Conservation (phyloP, 2,113 vertebrate species). For the Delphinapterus leucas region DNA sequence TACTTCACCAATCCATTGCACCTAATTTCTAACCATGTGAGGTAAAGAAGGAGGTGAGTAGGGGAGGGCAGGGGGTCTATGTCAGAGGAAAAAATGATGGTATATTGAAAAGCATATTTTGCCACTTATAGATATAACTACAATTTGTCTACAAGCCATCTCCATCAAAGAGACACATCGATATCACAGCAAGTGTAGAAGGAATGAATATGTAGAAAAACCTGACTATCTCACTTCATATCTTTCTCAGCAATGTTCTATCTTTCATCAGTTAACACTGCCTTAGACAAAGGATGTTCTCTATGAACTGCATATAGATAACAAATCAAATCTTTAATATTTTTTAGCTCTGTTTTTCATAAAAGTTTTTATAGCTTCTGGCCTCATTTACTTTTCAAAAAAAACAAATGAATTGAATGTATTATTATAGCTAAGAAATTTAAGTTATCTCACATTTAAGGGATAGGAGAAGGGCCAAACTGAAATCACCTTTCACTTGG, state of each 20-base stretch:
- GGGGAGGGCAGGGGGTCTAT: not conserved
- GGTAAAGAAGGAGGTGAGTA: not conserved
- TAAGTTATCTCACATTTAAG: constrained; percentile 42
- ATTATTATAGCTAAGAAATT: constrained; percentile 51
- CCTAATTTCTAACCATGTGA: constrained; percentile 45
- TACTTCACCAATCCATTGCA: constrained; percentile 45
- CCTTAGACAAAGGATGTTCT: constrained; percentile 32
- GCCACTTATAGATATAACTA: constrained; percentile 46
- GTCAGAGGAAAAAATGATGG: constrained; percentile 25
- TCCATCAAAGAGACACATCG: constrained; percentile 36
- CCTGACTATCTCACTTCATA: constrained; percentile 43
- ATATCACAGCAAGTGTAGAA: constrained; percentile 48
- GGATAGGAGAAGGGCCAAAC: constrained; percentile 57
- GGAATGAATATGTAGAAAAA: constrained; percentile 63
- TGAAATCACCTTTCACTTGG: constrained; percentile 8
- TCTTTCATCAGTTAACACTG: constrained; percentile 59
- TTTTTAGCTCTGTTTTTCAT: constrained; percentile 41
- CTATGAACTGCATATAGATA: constrained; percentile 19
- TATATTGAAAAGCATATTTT: constrained; percentile 55
- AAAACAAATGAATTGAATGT: constrained; percentile 67
- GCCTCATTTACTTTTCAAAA: constrained; percentile 62
- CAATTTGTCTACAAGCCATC: constrained; percentile 19
- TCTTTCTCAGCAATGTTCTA: constrained; percentile 42
- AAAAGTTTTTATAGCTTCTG: constrained; percentile 52
- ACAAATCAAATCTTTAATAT: constrained; percentile 59